Conservation (phyloP, 2,888 invertebrate genomes). For the Cyclophora albipunctata region DNA sequence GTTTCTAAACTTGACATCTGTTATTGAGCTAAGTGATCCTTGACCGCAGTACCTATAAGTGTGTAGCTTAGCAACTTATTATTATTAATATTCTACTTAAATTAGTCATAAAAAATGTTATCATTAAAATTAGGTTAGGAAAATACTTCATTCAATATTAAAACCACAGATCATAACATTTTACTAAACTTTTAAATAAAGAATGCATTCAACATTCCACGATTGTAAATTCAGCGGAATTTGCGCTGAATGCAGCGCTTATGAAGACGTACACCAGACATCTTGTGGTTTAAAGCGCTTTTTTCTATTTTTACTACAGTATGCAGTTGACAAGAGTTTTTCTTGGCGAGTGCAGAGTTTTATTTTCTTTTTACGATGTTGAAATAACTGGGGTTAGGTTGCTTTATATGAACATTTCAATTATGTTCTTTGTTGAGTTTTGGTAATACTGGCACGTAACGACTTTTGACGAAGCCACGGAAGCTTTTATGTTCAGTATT, state of each 20-base stretch:
- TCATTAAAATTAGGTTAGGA: too few relatives aligned
- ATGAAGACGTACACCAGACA: constrained; percentile 15
- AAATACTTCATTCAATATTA: too few relatives aligned
- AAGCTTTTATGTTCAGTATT: background rate
- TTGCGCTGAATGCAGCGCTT: constrained; percentile 19
- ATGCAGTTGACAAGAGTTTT: background rate
- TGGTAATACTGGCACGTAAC: background rate
- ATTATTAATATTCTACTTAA: too few relatives aligned
- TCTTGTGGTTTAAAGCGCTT: constrained; percentile 22
- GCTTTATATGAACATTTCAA: background rate
- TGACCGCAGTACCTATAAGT: too few relatives aligned
- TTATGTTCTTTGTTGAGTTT: background rate
- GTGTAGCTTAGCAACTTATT: too few relatives aligned
- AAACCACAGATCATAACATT: background rate
- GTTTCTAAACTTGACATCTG: too few relatives aligned
- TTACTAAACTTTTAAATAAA: constrained; percentile 2
- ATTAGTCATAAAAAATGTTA: too few relatives aligned
- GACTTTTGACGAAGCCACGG: background rate
- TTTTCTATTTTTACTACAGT: constrained; percentile 14
- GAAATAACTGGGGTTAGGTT: background rate
- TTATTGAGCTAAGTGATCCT: too few relatives aligned
- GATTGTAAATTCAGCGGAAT: constrained; percentile 27
- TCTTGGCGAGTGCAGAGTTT: background rate
- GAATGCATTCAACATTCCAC: constrained; percentile 10
- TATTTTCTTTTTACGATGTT: background rate